Base-by-base conservation (phyloP, 1,140 invertebrate species). In the Venturia canescens region DNA sequence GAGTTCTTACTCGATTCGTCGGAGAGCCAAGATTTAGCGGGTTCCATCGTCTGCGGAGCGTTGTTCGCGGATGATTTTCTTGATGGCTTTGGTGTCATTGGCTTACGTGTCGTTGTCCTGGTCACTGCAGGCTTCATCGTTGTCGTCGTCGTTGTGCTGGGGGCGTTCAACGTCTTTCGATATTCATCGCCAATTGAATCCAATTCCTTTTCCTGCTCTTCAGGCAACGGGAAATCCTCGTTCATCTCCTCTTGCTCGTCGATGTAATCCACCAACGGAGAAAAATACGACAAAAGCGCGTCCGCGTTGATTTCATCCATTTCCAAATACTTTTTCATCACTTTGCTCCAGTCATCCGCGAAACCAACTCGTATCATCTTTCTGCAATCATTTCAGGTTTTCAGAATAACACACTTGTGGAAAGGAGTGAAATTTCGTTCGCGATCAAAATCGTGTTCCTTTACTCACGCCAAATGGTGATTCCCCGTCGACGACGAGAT, bases 211-310 rank as follows among this genome's bases (percentile, higher is more conserved):
- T 90, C 86, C 9, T 82, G 83, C 18, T 84, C 78, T 6, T 27
- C 18, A 2, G 85, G 81, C 38, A 85, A 38, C 16, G 74, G 11
- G 18, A 84, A 70, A 18, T 81, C 80, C 15, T 86, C 34, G 0
- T 85, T 63, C 13, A 83, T 66, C 9, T 87, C 83, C 3, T 87
- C 79, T 1, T 81, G 21, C n/a, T 87, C 83, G 4, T 90, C 86
- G 1, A 89, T 81, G 27, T 86, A 90, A 23, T 86, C 81, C 18
- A 89, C 88, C 15, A 91, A 75, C 5, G 86, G 85, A 18, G 81
- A 69, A 31, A 91, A 90, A 69, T 87, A 91, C 0, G 81, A 83
- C 4, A 85, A 7, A 44, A 91, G 79, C 1, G 86, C 7, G 26
- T 86, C 69, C 0, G 53, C 21, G 0, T 80, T 82, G 15, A 91